phyloP scores from a whole-genome alignment of 2,888 invertebrate genomes.

The Amitus sp. region DNA sequence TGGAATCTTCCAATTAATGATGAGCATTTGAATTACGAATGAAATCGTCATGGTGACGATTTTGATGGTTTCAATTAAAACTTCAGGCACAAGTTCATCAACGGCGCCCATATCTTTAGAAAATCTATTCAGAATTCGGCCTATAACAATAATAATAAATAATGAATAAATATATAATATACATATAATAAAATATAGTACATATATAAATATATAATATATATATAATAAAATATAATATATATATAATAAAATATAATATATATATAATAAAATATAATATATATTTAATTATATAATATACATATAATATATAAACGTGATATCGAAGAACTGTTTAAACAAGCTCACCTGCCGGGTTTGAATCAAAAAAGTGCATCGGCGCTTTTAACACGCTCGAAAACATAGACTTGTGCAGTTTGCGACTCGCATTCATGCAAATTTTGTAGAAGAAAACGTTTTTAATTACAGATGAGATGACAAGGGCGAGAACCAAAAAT shows the following conservation, averaged over 20 bases:
- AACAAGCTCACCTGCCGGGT: constrained; percentile 79
- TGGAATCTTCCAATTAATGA: constrained; percentile 77
- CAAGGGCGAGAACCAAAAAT: constrained; percentile 69
- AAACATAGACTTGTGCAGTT: constrained; percentile 87
- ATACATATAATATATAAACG: too few relatives aligned
- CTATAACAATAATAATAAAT: too few relatives aligned
- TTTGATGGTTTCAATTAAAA: constrained; percentile 73
- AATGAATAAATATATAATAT: too few relatives aligned
- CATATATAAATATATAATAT: too few relatives aligned
- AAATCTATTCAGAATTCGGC: constrained; percentile 84
- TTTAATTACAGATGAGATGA: constrained; percentile 72
- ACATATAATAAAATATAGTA: too few relatives aligned
- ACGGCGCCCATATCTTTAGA: constrained; percentile 86
- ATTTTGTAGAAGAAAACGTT: constrained; percentile 78
- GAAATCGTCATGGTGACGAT: constrained; percentile 78
- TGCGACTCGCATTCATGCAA: constrained; percentile 79
- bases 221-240: too few relatives aligned
- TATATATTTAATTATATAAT: too few relatives aligned
- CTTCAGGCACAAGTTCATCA: constrained; percentile 77
- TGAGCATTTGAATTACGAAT: constrained; percentile 77
- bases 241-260: too few relatives aligned
- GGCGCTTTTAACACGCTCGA: constrained; percentile 78
- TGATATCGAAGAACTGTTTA: too few relatives aligned
- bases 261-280: too few relatives aligned
- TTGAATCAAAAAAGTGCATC: constrained; percentile 87